Percentiles rank a stretch among this genome's conserved stretches.
Evolutionary conservation across 2,888 invertebrate genomes (phyloP).

Genomic region (Himalopsyche japonica): DNA sequence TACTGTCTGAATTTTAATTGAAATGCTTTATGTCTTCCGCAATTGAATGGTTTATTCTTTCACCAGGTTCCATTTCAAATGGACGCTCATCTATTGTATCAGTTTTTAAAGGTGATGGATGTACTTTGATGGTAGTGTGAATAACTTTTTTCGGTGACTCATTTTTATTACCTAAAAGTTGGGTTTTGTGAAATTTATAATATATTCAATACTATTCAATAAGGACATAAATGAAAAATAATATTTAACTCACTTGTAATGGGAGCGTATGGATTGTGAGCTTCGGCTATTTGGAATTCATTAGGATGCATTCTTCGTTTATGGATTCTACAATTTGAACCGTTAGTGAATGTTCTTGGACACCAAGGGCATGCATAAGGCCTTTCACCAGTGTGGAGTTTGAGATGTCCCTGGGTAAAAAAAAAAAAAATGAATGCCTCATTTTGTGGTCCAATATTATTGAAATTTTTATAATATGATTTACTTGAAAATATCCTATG

Average conservation of each 20-base stretch:
- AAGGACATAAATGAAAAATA: background rate
- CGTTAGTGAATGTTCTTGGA: slow-evolving; percentile 44
- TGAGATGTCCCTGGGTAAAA: slow-evolving; percentile 43
- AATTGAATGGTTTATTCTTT: background rate
- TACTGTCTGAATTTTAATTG: background rate
- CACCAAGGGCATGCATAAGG: slow-evolving; percentile 45
- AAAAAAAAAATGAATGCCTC: background rate
- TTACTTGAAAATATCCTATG: background rate
- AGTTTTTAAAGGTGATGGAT: background rate
- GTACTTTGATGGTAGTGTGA: slow-evolving; percentile 26
- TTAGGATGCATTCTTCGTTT: slow-evolving; percentile 45
- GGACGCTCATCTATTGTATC: background rate
- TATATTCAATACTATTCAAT: no score
- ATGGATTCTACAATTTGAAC: slow-evolving; percentile 46
- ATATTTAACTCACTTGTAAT: slow-evolving; percentile 7
- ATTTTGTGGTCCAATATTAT: no score
- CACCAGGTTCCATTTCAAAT: background rate
- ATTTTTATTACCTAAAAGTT: slow-evolving; percentile 17
- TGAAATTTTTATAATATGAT: no score
- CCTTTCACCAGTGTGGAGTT: slow-evolving; percentile 44
- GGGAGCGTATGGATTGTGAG: slow-evolving; percentile 33
- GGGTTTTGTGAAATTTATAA: background rate
- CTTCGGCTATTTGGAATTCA: slow-evolving; percentile 36
- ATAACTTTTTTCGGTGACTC: slow-evolving; percentile 34
- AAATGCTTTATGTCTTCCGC: background rate